phyloP scores from a whole-genome alignment of 1,140 invertebrate genomes.

The Teleopsis dalmanni region DNA sequence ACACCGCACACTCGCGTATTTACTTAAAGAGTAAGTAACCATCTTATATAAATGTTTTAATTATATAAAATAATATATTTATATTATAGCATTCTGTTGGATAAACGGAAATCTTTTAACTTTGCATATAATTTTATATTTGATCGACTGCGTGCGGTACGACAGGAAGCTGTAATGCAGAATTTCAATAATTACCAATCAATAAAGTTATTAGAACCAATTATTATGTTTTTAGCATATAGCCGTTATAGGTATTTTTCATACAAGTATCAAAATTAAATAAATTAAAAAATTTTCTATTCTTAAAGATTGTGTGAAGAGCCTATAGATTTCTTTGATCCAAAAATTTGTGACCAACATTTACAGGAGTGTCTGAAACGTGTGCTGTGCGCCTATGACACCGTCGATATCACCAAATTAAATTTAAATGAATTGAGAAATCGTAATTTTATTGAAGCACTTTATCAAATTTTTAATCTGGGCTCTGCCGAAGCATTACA shows the following conservation, averaged over 20 bases:
- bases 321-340: constrained; percentile 49
- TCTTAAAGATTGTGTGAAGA: constrained; percentile 44
- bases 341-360: constrained; percentile 53
- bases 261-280: neutral
- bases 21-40: constrained; percentile 52
- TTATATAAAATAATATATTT: constrained; percentile 10
- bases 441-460: constrained; percentile 44
- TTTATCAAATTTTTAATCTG: constrained; percentile 52
- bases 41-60: neutral
- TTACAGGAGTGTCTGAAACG: constrained; percentile 53
- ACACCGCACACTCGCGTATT: constrained; percentile 54
- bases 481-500: constrained; percentile 44
- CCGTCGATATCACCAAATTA: constrained; percentile 25
- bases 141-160: constrained; percentile 62
- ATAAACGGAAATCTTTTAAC: constrained; percentile 49
- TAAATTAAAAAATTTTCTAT: neutral
- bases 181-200: constrained; percentile 46
- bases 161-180: constrained; percentile 70
- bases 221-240: constrained; percentile 61
- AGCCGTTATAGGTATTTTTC: constrained; percentile 52
- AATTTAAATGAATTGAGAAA: constrained; percentile 9
- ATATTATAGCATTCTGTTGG: constrained; percentile 47
- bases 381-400: constrained; percentile 51
- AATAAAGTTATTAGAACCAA: constrained; percentile 56
- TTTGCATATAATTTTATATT: constrained; percentile 66